Percentiles rank a stretch among this genome's conserved stretches.
Evolutionary conservation across 1,140 invertebrate species (phyloP).

Genomic region (Teleopsis dalmanni): DNA sequence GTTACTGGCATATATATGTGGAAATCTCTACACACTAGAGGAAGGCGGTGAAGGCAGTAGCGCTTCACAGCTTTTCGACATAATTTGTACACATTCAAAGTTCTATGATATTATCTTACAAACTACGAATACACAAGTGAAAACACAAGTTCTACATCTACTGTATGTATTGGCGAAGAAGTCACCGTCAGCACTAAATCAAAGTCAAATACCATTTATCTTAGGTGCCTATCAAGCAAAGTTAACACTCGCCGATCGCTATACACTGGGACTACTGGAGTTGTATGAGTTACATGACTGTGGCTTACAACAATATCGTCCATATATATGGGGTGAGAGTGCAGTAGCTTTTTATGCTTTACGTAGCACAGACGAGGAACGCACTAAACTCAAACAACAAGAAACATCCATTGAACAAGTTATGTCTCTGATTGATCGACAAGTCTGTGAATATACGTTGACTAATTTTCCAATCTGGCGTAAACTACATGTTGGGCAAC

Average conservation of each 20-base stretch:
- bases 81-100: slow-evolving; percentile 67
- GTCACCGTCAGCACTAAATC: slow-evolving; percentile 53
- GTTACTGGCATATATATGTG: slow-evolving; percentile 50
- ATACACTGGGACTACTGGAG: slow-evolving; percentile 54
- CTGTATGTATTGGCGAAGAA: slow-evolving; percentile 53
- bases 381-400: slow-evolving; percentile 51
- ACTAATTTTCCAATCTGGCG: slow-evolving; percentile 56
- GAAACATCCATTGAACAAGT: slow-evolving; percentile 62
- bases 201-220: slow-evolving; percentile 60
- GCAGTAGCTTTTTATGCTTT: slow-evolving; percentile 69
- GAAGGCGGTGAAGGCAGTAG: slow-evolving; percentile 12
- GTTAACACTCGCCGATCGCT: slow-evolving; percentile 54
- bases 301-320: slow-evolving; percentile 61
- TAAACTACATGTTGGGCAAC: slow-evolving; percentile 25
- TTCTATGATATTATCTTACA: slow-evolving; percentile 59
- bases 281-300: slow-evolving; percentile 55
- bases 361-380: slow-evolving; percentile 50
- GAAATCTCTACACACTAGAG: slow-evolving; percentile 48
- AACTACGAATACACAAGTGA: slow-evolving; percentile 45
- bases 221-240: slow-evolving; percentile 65
- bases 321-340: slow-evolving; percentile 70
- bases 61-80: slow-evolving; percentile 54
- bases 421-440: slow-evolving; percentile 58
- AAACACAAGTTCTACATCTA: slow-evolving; percentile 54
- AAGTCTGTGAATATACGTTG: slow-evolving; percentile 58